Evolutionary conservation across 2,888 invertebrate species (phyloP), one percentile per base, ranked within the genome.

Genomic region (Bursaphelenchus okinawaensis): DNA sequence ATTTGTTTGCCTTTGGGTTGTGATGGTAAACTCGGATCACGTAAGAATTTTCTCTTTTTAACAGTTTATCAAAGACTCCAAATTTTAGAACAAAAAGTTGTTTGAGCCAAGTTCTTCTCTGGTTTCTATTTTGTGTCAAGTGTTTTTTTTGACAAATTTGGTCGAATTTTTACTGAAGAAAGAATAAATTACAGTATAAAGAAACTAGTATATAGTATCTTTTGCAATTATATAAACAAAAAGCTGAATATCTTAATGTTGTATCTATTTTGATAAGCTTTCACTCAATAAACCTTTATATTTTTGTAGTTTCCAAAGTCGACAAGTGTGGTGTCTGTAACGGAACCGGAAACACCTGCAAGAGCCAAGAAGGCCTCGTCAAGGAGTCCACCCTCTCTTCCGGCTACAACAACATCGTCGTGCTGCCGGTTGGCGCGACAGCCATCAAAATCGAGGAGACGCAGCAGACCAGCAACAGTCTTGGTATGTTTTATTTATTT

Each of bases 1-100:
- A 88, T 88, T 83, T 98, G 96, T 83, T 88, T 91, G 90, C 88
- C 90, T 8, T 91, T 94, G 52, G 95, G 95, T 64, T 95, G 95
- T 83, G 94, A 95, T 84, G 89, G 90, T 88, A 90, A 92, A 89
- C 86, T 95, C 78, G 94, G 93, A 12, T 94, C 94, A 6, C 85
- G 76, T 78, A 55, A 61, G 70, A 40, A 26, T 9, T 27, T 4
- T n/a, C n/a, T n/a, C n/a, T n/a, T n/a, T n/a, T n/a, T n/a, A n/a
- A n/a, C n/a, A n/a, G n/a, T n/a, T n/a, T n/a, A n/a, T n/a, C n/a
- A n/a, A n/a, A n/a, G n/a, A n/a, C n/a, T n/a, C n/a, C n/a, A n/a
- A n/a, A n/a, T n/a, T n/a, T n/a, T n/a, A n/a, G n/a, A n/a, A n/a
- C n/a, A n/a, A n/a, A n/a, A n/a, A n/a, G n/a, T n/a, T n/a, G n/a